These are phyloP conservation scores for Pseudochromis fuscus DNA, from an alignment of 2,797 vertebrate genomes.

Conservation along the genomic window DNA sequence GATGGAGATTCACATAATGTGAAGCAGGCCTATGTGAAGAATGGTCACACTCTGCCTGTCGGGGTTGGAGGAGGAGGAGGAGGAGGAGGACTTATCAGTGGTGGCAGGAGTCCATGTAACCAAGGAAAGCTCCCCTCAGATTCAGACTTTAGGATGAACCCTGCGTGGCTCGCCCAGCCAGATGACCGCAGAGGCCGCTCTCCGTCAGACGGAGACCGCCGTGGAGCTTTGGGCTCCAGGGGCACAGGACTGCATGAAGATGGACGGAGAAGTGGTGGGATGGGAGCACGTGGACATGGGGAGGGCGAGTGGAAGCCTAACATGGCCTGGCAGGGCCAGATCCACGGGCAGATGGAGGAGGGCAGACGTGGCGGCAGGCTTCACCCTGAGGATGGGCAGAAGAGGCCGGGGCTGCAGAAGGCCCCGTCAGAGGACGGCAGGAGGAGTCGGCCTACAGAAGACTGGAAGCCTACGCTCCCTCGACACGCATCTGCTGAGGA, in stretches of 20 bases:
- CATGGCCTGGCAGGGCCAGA: constrained; percentile 80
- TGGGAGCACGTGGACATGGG: constrained; percentile 70
- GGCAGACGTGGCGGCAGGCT: constrained; percentile 76
- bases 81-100: constrained; percentile 50
- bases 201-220: constrained; percentile 84
- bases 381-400: constrained; percentile 77
- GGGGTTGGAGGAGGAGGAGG: constrained; percentile 60
- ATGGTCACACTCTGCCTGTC: constrained; percentile 92
- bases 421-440: constrained; percentile 85
- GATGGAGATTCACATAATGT: constrained; percentile 84
- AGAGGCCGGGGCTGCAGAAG: constrained; percentile 84
- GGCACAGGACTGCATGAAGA: constrained; percentile 83
- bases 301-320: constrained; percentile 86
- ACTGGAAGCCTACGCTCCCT: constrained; percentile 86
- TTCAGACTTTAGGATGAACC: constrained; percentile 81
- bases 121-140: constrained; percentile 73
- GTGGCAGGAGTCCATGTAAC: constrained; percentile 74
- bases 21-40: constrained; percentile 88
- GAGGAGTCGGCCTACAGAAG: constrained; percentile 79
- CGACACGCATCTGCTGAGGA: constrained; percentile 86
- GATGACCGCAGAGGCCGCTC: constrained; percentile 77
- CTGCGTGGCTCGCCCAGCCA: constrained; percentile 77
- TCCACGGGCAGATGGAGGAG: constrained; percentile 75
- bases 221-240: constrained; percentile 74
- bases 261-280: constrained; percentile 81